Conservation (phyloP, 92 coral and sea anemone genomes). For the Zoanthus gigantus region DNA sequence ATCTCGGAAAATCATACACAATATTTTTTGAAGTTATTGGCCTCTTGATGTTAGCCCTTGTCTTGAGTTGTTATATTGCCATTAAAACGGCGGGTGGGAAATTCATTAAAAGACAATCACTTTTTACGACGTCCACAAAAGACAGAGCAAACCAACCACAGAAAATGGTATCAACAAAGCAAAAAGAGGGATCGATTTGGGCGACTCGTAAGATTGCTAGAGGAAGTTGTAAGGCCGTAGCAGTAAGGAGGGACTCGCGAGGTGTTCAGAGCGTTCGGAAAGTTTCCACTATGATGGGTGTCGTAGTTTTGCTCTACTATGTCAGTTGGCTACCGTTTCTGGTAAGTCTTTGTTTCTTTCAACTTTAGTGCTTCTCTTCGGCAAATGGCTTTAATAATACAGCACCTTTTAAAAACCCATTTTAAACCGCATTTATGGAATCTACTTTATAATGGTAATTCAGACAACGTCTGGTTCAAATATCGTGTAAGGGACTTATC, state of each 20-base stretch:
- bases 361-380: not conserved
- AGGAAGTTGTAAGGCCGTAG: no score
- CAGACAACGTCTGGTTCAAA: no score
- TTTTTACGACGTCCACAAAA: constrained; percentile 54
- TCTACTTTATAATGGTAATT: no score
- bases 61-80: constrained; percentile 64
- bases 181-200: not conserved
- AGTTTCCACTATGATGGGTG: constrained; percentile 75
- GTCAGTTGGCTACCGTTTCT: constrained; percentile 93
- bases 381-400: no score
- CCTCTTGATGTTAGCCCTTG: constrained; percentile 55
- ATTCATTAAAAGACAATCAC: constrained; percentile 75
- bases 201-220: not conserved
- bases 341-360: constrained; percentile 60
- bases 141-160: not conserved
- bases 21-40: constrained; percentile 74
- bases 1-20: constrained; percentile 71
- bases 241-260: constrained; percentile 42
- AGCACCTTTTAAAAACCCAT: no score
- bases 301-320: constrained; percentile 78
- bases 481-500: no score
- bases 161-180: not conserved
- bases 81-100: constrained; percentile 71
- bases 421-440: no score
- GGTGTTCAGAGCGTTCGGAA: constrained; percentile 70